Base-by-base conservation (phyloP, 2,113 vertebrate species). In the Eulemur rufifrons region DNA sequence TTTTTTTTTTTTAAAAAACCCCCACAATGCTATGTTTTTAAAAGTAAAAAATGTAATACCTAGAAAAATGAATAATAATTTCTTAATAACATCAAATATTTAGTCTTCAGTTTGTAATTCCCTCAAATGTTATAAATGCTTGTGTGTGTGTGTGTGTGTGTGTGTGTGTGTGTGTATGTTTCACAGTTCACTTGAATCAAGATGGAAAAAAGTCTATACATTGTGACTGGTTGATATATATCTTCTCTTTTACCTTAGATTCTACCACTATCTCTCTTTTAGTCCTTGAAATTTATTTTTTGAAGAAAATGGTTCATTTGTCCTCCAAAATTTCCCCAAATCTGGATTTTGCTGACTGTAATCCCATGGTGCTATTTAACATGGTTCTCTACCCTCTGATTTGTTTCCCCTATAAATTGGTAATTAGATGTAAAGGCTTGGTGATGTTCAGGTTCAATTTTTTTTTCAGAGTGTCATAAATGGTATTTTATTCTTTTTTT, bases 51-150 rank as follows among this genome's bases (percentile, higher is more conserved):
- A 27, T 45, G 56, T 50, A 71, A 42, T 47, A 42, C 32, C 39
- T 74, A 59, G 73, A 74, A 86, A 86, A 66, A 81, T 42, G 10
- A 80, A 47, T 10, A 77, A 27, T 66, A 76, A 50, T 74, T 81
- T 82, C 74, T 81, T 89, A 74, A 81, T 89, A 23, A 37, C 52
- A 77, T 93, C 21, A 85, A n/a, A 77, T 85, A 71, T 90, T 25
- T 18, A 15, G 9, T 68, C 42, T 82, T 91, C 34, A 74, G 71
- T 93, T 69, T 64, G 29, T 50, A 93, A 6, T 77, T 37, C 4
- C 77, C 76, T 94, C 91, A 71, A 68, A 77, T 93, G 42, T 90
- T 47, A 64, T 50, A 66, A 78, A 78, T 42, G 9, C 25, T 68
- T 45, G 13, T 64, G 25, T 80, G 11, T 69, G 0, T 69, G 0